phyloP scores from a whole-genome alignment of 2,888 invertebrate genomes.

The Rotaria magnacalcarata region DNA sequence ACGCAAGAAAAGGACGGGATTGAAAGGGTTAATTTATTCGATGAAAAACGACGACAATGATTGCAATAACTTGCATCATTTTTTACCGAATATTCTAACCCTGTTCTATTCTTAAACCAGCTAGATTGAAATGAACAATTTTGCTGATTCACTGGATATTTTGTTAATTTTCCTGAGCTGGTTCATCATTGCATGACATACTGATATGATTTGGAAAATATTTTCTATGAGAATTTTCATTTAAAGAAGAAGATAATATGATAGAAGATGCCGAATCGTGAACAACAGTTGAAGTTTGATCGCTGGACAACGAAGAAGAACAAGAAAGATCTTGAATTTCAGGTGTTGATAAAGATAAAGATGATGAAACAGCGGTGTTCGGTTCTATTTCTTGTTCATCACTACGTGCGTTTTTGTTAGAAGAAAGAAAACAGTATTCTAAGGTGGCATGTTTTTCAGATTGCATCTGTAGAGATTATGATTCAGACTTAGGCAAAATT shows the following conservation, averaged over 20 bases:
- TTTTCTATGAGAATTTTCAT: background rate
- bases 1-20: too few relatives aligned
- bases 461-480: background rate
- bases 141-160: background rate
- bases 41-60: background rate
- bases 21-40: background rate
- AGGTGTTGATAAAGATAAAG: background rate
- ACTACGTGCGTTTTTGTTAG: background rate
- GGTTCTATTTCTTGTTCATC: background rate
- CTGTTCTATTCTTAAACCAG: too few relatives aligned
- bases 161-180: background rate
- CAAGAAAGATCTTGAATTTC: background rate
- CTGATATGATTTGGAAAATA: background rate
- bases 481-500: too few relatives aligned
- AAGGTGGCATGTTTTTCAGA: too few relatives aligned
- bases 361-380: background rate
- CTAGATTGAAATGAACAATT: background rate
- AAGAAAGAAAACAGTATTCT: background rate
- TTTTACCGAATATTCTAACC: too few relatives aligned
- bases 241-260: background rate
- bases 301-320: background rate
- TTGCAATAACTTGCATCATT: background rate
- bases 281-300: background rate
- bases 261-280: background rate
- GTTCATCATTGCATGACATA: background rate